Conservation (phyloP, 2,888 invertebrate genomes). For the Dolichopus griseipennis region DNA sequence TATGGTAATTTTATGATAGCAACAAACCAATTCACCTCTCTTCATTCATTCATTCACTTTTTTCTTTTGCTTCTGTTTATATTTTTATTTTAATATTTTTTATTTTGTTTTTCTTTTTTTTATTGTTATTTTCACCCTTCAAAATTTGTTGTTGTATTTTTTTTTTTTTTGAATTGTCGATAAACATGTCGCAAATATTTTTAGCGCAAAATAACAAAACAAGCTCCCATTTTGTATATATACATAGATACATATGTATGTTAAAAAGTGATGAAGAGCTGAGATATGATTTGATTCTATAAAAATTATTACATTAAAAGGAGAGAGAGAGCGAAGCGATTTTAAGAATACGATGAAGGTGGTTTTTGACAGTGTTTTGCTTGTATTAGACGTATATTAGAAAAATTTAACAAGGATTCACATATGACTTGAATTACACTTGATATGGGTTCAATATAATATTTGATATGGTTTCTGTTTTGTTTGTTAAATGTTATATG, state of each 20-base stretch:
- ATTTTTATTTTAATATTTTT: background rate
- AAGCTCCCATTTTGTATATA: background rate
- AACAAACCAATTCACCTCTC: background rate
- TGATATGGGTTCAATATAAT: background rate
- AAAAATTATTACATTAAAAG: background rate
- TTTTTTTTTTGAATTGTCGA: background rate
- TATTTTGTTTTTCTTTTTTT: background rate
- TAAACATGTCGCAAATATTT: conserved; percentile 1
- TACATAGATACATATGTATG: too few relatives aligned
- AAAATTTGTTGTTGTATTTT: background rate
- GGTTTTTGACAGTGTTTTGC: too few relatives aligned
- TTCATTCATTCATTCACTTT: background rate
- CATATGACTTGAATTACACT: background rate
- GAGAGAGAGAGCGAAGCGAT: too few relatives aligned
- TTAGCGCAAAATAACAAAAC: background rate
- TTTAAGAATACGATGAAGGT: too few relatives aligned
- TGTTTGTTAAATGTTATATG: too few relatives aligned
- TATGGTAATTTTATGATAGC: background rate
- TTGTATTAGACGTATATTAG: too few relatives aligned
- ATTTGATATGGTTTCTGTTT: background rate
- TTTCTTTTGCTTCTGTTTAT: background rate
- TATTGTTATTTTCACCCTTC: background rate
- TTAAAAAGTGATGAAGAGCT: background rate
- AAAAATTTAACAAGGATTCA: background rate
- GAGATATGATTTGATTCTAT: background rate